A percentile compares a stretch with the other conserved stretches of the same genome.
Evolutionary conservation across 2,888 invertebrate genomes (phyloP).

Genomic region (Erebia epiphron): DNA sequence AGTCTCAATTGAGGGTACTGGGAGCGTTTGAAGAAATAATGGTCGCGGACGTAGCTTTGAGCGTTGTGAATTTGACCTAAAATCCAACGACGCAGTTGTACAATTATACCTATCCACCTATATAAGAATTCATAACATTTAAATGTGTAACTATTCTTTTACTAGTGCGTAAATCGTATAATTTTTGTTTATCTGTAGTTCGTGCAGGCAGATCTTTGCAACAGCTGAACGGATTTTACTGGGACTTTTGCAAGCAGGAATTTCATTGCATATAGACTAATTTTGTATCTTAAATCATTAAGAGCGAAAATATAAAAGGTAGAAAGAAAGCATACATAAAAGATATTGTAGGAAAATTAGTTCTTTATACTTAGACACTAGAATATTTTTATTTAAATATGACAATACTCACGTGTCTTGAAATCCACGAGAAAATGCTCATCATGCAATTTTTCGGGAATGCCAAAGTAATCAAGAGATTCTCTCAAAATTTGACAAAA

Average conservation of each 20-base stretch:
- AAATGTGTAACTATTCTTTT: neutral
- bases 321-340: too few relatives aligned
- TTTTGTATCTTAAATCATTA: too few relatives aligned
- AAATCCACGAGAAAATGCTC: conserved; percentile 98
- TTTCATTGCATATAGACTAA: too few relatives aligned
- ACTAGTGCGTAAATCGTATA: too few relatives aligned
- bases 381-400: neutral
- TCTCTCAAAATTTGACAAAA: conserved; percentile 97
- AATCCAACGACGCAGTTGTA: neutral
- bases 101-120: neutral
- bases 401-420: conserved; percentile 92
- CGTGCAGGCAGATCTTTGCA: too few relatives aligned
- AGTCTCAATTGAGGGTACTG: conserved; percentile 98
- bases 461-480: conserved; percentile 97
- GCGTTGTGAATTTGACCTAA: conserved; percentile 98
- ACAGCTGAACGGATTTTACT: too few relatives aligned
- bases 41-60: conserved; percentile 96
- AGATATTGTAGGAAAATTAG: too few relatives aligned
- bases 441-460: conserved; percentile 93
- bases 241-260: too few relatives aligned
- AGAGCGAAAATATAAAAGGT: too few relatives aligned
- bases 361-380: too few relatives aligned
- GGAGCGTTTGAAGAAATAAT: conserved; percentile 97
- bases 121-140: neutral
- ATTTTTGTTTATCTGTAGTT: too few relatives aligned